phyloP scores from a whole-genome alignment of 2,888 invertebrate species.

The Napeogenes sylphis region DNA sequence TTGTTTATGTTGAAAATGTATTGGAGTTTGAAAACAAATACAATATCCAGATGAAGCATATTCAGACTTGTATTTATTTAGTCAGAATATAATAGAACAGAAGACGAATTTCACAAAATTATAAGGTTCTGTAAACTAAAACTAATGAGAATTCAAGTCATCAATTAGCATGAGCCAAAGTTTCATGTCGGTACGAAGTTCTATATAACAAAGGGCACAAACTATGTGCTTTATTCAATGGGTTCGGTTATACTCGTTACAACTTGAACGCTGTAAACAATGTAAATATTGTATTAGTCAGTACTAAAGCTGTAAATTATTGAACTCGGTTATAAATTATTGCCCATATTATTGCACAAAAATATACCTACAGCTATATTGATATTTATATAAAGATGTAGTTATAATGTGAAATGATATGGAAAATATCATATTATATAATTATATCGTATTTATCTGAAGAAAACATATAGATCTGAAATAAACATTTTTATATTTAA shows the following conservation, averaged over 20 bases:
- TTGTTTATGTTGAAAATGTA: too few species aligned
- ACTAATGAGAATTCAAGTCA: neutral
- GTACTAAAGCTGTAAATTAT: too few species aligned
- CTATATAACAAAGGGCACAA: neutral
- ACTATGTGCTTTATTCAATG: neutral
- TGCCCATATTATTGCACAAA: too few species aligned
- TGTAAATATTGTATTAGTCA: neutral
- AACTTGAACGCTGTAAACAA: neutral
- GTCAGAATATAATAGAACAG: conserved; percentile 6
- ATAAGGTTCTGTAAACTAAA: neutral
- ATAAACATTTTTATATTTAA: too few species aligned
- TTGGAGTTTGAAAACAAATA: neutral
- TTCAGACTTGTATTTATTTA: conserved; percentile 9
- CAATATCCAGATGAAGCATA: neutral
- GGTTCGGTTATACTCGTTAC: neutral
- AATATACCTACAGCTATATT: too few species aligned
- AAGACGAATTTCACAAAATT: neutral
- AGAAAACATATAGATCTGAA: too few species aligned
- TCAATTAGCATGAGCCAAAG: conserved; percentile 1
- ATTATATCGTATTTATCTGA: too few species aligned
- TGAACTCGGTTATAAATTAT: too few species aligned
- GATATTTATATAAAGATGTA: too few species aligned
- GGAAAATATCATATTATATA: too few species aligned
- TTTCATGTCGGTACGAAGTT: conserved; percentile 2
- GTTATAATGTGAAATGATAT: too few species aligned